Base-by-base conservation (phyloP, 2,888 invertebrate species). In the Andrena hattorfiana region DNA sequence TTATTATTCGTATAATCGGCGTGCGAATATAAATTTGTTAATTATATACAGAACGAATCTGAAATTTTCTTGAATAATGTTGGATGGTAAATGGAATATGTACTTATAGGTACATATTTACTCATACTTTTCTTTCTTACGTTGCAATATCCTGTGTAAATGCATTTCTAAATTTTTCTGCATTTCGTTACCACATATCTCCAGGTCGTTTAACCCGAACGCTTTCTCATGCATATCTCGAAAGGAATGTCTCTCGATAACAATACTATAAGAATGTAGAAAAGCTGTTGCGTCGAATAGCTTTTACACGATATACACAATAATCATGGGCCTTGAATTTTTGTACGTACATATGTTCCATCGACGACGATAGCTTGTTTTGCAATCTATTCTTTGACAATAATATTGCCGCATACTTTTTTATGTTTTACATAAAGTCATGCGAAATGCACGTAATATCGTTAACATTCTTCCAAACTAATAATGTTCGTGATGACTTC, bases 301-400 rank as follows among this genome's bases (percentile, higher is more conserved):
- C 66, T 23, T 70, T 62, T 75, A 71, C 42, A 42, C 42, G 1
- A 42, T 42, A 42, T 42, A 42, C 42, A 42, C 10, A 75, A 28
- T 70, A 60, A 49, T 60, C 48, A 51, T 62, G 70, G 81, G 81
- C 80, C 81, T 82, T 49, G 35, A 80, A 74, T 49, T 72, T 69
- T 73, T 72, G 64, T 82, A 60, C 16, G 63, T 82, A 42, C 42
- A 23, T 23, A 10, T 56, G 20, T 56, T 56, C 23, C 23, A 67
- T 10, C 13, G 62, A 54, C 8, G 64, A 82, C 70, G 30, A 62
- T 83, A 78, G 73, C 30, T 77, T 68, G 3, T 59, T 60, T 62
- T 66, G 13, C 68, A 63, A 79, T 64, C 71, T 83, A 82, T 84
- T 79, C 64, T 75, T 84, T 83, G 83, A 82, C 79, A 84, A 84